A percentile compares a stretch with the other conserved stretches of the same genome.
These are phyloP conservation scores for Netelia virgata DNA, from an alignment of 2,888 invertebrate species.

Conservation along the genomic window DNA sequence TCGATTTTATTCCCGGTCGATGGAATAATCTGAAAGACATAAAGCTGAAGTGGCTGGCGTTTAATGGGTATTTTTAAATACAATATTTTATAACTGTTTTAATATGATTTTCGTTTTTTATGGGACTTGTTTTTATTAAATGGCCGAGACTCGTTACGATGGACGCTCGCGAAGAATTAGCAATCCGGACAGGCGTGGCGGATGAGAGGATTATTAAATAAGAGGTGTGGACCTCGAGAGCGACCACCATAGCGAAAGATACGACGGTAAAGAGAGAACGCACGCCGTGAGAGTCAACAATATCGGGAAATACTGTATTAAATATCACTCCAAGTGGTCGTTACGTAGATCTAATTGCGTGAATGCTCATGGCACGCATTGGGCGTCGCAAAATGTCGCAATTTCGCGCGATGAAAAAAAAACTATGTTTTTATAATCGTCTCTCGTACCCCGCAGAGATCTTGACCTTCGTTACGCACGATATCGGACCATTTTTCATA, in stretches of 20 bases:
- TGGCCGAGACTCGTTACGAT: conserved; percentile 16
- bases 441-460: neutral
- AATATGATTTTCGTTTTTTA: neutral
- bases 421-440: neutral
- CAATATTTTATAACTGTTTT: neutral
- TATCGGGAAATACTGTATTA: conserved; percentile 60
- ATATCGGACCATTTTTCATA: conserved; percentile 17
- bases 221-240: conserved; percentile 43
- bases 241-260: conserved; percentile 55
- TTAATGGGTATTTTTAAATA: neutral
- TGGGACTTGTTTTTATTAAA: conserved; percentile 11
- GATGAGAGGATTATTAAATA: conserved; percentile 66
- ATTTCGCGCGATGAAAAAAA: conserved; percentile 35
- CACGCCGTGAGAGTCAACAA: conserved; percentile 36
- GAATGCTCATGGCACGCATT: conserved; percentile 66
- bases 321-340: conserved; percentile 71
- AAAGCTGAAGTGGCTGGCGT: neutral
- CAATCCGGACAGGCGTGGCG: conserved; percentile 66
- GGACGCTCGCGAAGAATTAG: conserved; percentile 65
- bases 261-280: neutral
- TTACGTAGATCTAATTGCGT: conserved; percentile 76
- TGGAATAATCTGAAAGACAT: neutral
- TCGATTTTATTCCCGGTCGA: neutral
- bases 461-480: conserved; percentile 22
- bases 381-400: conserved; percentile 68